Percentiles rank a stretch among this genome's conserved stretches.
Evolutionary conservation across 2,797 vertebrate genomes (phyloP).

Genomic region (Nyctalus aviator): DNA sequence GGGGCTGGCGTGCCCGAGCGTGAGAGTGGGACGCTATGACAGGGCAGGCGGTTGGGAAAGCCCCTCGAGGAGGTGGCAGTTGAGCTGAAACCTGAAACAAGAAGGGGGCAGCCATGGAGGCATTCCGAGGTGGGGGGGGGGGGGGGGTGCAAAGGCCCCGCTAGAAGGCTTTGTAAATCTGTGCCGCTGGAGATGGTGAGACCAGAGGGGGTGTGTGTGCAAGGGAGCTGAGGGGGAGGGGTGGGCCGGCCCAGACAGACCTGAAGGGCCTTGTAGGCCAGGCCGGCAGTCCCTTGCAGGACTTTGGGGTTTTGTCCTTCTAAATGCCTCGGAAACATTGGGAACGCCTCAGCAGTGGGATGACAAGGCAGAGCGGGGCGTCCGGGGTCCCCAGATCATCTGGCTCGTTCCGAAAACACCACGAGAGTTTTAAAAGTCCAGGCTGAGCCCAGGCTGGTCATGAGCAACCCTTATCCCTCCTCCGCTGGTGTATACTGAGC

Average conservation of each 20-base stretch:
- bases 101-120: neutral
- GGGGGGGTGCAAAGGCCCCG: neutral
- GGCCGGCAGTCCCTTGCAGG: neutral
- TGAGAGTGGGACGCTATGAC: neutral
- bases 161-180: neutral
- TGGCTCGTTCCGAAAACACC: constrained; percentile 27
- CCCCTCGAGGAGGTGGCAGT: neutral
- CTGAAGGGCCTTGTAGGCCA: neutral
- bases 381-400: neutral
- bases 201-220: accelerated
- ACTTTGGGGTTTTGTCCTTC: neutral
- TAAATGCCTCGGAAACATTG: neutral
- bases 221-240: neutral
- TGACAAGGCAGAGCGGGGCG: neutral
- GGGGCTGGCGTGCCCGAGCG: neutral
- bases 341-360: constrained; percentile 9
- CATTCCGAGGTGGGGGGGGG: neutral
- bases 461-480: neutral
- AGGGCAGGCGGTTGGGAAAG: constrained; percentile 29
- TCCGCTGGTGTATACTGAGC: neutral
- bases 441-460: neutral
- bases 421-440: constrained; percentile 32
- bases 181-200: neutral
- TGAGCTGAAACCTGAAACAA: neutral
- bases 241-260: neutral